Evolutionary conservation across 2,888 invertebrate species (phyloP), one percentile per base, ranked within the genome.

Genomic region (Plutella xylostella): DNA sequence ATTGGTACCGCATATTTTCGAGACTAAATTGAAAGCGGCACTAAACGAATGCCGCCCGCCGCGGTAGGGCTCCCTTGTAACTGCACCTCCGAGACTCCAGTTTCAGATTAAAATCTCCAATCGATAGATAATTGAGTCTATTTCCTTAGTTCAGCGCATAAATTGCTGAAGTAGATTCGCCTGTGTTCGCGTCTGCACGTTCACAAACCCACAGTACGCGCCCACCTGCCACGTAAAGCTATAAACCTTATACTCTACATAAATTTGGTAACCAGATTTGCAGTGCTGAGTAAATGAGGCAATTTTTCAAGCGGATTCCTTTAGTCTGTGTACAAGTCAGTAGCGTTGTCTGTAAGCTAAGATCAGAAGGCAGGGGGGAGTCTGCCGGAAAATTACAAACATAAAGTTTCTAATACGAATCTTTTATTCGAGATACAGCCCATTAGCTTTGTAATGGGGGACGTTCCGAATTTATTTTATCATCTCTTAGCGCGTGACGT

Each of bases 331-430:
- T 35, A 47, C 38, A 53, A 52, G 50, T 58, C 51, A 51, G 57
- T 54, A 66, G 60, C 55, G 49, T 51, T 51, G 58, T 59, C 51
- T 60, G 58, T 57, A 68, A 63, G 61, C 60, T 61, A 58, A 58
- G 54, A n/a, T n/a, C n/a, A n/a, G 58, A 57, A 60, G 60, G 47
- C 61, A 60, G 58, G 53, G 31, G 43, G 57, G 65, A 65, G 70
- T 67, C 56, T 59, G 64, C 63, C 60, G 67, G 74, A 72, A 77
- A 75, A 80, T 80, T 78, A 77, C 79, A 77, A 80, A 75, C 82
- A 82, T 82, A 83, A 82, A 83, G 72, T 82, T 82, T 82, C 72
- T 82, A 80, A 83, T 83, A 79, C 79, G 75, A 70, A 79, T 79
- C 79, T 82, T 80, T 82, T 82, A 80, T 80, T 80, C 65, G 61